phyloP scores from a whole-genome alignment of 1,140 invertebrate genomes.

The Bombyx mandarina region DNA sequence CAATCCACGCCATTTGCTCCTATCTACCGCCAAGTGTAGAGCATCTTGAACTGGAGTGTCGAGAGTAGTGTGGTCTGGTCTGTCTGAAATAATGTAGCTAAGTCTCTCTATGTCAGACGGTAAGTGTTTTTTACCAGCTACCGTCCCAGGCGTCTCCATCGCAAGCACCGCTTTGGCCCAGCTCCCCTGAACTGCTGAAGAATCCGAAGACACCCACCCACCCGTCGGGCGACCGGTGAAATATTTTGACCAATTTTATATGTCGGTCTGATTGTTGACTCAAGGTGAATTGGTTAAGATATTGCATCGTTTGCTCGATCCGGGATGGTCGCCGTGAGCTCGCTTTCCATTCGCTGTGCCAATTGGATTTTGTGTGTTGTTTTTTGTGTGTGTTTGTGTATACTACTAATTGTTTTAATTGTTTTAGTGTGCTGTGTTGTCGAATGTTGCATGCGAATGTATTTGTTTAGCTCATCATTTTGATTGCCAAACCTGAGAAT shows the following conservation, averaged over 20 bases:
- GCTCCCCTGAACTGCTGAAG: no score
- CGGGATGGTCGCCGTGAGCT: constrained; percentile 28
- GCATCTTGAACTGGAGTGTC: not conserved
- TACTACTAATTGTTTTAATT: not conserved
- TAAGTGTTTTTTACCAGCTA: not conserved
- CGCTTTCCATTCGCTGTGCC: constrained; percentile 9
- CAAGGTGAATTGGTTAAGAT: constrained; percentile 70
- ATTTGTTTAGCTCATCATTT: no score
- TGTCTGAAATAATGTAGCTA: not conserved
- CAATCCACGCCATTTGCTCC: no score
- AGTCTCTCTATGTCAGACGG: not conserved
- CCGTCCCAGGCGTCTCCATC: not conserved
- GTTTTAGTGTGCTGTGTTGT: not conserved
- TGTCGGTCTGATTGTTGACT: constrained; percentile 13
- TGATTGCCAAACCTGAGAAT: no score
- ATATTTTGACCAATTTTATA: constrained; percentile 71
- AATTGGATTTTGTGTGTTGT: constrained; percentile 8
- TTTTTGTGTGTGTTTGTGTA: constrained; percentile 13
- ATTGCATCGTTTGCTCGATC: constrained; percentile 59
- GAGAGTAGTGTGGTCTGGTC: not conserved
- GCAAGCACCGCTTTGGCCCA: no score
- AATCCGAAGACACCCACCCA: no score
- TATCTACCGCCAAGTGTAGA: no score
- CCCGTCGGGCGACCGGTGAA: constrained; percentile 62
- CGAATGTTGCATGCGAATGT: not conserved